Base-by-base conservation (phyloP, 2,797 vertebrate species). In the Bryconaethiops microstoma region DNA sequence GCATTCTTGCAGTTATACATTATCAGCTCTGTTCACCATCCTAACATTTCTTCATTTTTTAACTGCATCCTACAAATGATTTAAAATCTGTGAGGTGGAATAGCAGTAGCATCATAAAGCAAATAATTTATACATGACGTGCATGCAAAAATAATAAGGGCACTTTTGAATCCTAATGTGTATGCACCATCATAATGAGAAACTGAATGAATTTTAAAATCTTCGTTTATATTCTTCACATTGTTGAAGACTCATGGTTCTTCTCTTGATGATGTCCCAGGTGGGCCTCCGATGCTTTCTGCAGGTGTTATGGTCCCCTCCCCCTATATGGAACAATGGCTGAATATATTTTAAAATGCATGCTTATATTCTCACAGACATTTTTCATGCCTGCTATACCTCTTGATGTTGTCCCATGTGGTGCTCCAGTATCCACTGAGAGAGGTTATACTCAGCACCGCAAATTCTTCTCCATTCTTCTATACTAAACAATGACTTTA, bases 371-470 rank as follows among this genome's bases (percentile, higher is more conserved):
- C 25, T 14, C 40, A 48, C 19, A 57, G 16, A 78, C 23, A 50
- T 78, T 74, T 79, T 79, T 65, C 9, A 40, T 7, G 42, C 40
- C 23, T 35, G 67, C 16, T 39, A 54, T 29, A 12, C 29, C 57
- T 48, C 39, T 55, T 74, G 54, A 68, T 71, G 55, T 42, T 76
- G 65, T 76, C 79, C 79, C 74, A 45, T 64, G 74, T 48, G 74
- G 65, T 81, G 68, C 23, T 62, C 42, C 25, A 62, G 8, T 16
- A 63, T 80, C 55, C 72, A 23, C 57, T 76, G 60, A 60, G 70
- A 67, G 80, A 72, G 48, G 35, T 59, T 39, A 50, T 40, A 73
- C 73, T 73, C 68, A 82, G 42, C 63, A 67, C 70, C 42, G 76
- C 70, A 78, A 60, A 69, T 21, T 39, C 17, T 52, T 82, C 54